phyloP scores from a whole-genome alignment of 2,888 invertebrate species.

The Sipunculus nudus region DNA sequence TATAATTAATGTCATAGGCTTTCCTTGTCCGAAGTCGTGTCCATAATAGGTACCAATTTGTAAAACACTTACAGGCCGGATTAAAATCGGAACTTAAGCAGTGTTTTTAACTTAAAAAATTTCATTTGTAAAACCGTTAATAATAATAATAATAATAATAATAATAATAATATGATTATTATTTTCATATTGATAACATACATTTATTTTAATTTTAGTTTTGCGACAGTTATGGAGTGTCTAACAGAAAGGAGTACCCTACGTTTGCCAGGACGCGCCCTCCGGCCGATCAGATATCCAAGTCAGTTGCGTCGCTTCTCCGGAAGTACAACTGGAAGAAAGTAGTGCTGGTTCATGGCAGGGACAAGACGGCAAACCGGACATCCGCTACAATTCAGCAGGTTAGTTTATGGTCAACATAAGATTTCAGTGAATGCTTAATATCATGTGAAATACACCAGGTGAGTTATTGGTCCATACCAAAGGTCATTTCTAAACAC shows the following conservation, averaged over 20 bases:
- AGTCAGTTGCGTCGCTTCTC: conserved; percentile 87
- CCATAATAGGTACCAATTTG: neutral
- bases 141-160: neutral
- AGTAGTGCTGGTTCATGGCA: conserved; percentile 85
- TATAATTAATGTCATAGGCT: no score
- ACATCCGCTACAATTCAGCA: conserved; percentile 79
- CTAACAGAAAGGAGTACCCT: conserved; percentile 86
- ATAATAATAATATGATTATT: neutral
- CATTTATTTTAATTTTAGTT: conserved; percentile 73
- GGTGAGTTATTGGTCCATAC: no score
- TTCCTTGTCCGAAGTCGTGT: no score
- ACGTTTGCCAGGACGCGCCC: conserved; percentile 93
- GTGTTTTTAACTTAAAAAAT: neutral
- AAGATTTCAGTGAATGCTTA: no score
- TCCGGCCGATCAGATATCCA: conserved; percentile 92
- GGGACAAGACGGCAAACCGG: conserved; percentile 76
- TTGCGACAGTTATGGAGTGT: conserved; percentile 88
- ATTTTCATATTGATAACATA: neutral
- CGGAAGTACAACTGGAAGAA: conserved; percentile 88
- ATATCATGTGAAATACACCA: no score
- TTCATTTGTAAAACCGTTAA: neutral
- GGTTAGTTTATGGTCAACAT: conserved; percentile 41
- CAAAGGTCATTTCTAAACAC: no score
- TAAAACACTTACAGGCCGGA: neutral
- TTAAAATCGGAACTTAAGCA: neutral